Percentiles rank a stretch among this genome's conserved stretches.
These are phyloP conservation scores for Oxystoma pomonae DNA, from an alignment of 2,888 invertebrate species.

Conservation along the genomic window DNA sequence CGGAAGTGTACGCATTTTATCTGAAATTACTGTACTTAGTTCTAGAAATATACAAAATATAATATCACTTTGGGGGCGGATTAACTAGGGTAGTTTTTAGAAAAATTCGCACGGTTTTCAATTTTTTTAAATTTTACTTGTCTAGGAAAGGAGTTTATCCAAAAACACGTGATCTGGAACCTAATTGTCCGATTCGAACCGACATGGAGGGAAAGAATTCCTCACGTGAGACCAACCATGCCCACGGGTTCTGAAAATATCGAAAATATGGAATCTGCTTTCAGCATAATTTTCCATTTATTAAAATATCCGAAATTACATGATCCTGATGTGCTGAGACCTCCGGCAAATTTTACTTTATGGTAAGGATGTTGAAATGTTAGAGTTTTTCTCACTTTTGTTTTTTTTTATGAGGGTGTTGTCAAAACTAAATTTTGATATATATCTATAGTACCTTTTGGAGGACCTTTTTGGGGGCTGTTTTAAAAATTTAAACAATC, in stretches of 20 bases:
- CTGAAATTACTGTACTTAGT: too few species aligned
- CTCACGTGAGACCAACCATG: constrained; percentile 24
- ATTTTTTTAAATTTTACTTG: neutral
- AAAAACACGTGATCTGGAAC: constrained; percentile 38
- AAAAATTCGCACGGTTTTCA: too few species aligned
- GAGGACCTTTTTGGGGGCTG: too few species aligned
- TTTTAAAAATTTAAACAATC: too few species aligned
- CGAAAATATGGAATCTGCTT: constrained; percentile 12
- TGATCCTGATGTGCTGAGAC: constrained; percentile 11
- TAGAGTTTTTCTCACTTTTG: neutral
- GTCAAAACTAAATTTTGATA: too few species aligned
- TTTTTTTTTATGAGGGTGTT: too few species aligned
- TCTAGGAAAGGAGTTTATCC: constrained; percentile 42
- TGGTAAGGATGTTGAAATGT: constrained; percentile 25
- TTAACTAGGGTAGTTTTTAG: too few species aligned
- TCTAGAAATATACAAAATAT: too few species aligned
- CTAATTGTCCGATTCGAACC: constrained; percentile 43
- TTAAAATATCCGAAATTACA: constrained; percentile 9
- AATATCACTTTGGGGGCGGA: too few species aligned
- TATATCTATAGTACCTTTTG: too few species aligned
- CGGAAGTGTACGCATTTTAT: too few species aligned
- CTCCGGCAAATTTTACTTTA: constrained; percentile 23
- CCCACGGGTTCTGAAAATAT: constrained; percentile 13
- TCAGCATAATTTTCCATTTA: constrained; percentile 11
- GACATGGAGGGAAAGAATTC: constrained; percentile 32